These are phyloP conservation scores for Loxodonta africana DNA, from an alignment of 2,113 vertebrate species.

Conservation along the genomic window DNA sequence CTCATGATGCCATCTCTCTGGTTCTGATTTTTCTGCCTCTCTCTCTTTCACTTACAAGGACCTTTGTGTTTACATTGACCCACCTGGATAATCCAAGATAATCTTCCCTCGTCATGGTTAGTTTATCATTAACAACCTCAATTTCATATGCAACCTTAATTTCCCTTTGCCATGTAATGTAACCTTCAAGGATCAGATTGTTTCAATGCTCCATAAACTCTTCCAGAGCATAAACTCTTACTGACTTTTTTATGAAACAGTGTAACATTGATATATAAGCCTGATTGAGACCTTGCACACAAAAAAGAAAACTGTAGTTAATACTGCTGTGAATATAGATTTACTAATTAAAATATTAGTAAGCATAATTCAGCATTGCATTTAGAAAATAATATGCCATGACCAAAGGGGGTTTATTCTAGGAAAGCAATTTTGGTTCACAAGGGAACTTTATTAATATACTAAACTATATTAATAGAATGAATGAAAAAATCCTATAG, in stretches of 20 bases:
- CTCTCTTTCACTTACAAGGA: no score
- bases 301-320: not conserved
- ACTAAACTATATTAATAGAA: not conserved
- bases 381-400: not conserved
- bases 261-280: not conserved
- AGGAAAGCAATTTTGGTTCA: not conserved
- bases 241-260: not conserved
- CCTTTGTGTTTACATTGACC: no score
- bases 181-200: not conserved
- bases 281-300: not conserved
- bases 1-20: no score
- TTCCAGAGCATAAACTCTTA: not conserved
- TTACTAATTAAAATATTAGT: not conserved
- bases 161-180: not conserved
- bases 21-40: no score
- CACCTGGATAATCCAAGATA: no score
- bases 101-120: no score
- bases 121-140: no score
- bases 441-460: not conserved
- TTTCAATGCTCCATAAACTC: not conserved
- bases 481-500: not conserved
- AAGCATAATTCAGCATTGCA: not conserved
- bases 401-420: not conserved
- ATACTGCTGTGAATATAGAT: not conserved
- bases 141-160: no score